These are phyloP conservation scores for Polyommatus icarus DNA, from an alignment of 2,888 invertebrate genomes.

Conservation along the genomic window DNA sequence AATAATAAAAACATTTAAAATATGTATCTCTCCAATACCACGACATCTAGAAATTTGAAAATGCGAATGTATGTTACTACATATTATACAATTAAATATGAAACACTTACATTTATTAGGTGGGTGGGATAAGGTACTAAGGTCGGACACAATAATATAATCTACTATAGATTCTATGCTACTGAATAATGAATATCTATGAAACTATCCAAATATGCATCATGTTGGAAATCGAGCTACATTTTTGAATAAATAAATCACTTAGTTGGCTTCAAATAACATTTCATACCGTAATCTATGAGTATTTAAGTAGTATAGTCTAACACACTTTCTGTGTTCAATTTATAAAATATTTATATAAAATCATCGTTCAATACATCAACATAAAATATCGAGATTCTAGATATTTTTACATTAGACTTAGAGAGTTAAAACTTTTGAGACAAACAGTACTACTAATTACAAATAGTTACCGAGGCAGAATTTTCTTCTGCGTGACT, in stretches of 20 bases:
- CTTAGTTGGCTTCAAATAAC: background rate
- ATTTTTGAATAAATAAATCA: conserved; percentile 10
- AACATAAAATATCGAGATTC: background rate
- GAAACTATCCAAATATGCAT: conserved; percentile 20
- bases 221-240: conserved; percentile 1
- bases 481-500: background rate
- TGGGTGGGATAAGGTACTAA: conserved; percentile 30
- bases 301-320: background rate
- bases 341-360: background rate
- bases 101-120: conserved; percentile 29
- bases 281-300: background rate
- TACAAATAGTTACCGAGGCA: background rate
- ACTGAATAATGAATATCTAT: background rate
- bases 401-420: background rate
- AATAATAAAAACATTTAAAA: conserved; percentile 21
- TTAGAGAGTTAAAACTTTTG: background rate
- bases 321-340: background rate
- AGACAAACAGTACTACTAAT: background rate
- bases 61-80: conserved; percentile 19
- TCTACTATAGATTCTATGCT: conserved; percentile 1
- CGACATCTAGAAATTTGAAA: conserved; percentile 22
- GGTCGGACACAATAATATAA: conserved; percentile 23
- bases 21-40: conserved; percentile 22
- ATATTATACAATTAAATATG: conserved; percentile 22
- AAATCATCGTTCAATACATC: background rate